Evolutionary conservation across 2,888 invertebrate species (phyloP), one percentile per base, ranked within the genome.

Genomic region (Phaonia tiefii): DNA sequence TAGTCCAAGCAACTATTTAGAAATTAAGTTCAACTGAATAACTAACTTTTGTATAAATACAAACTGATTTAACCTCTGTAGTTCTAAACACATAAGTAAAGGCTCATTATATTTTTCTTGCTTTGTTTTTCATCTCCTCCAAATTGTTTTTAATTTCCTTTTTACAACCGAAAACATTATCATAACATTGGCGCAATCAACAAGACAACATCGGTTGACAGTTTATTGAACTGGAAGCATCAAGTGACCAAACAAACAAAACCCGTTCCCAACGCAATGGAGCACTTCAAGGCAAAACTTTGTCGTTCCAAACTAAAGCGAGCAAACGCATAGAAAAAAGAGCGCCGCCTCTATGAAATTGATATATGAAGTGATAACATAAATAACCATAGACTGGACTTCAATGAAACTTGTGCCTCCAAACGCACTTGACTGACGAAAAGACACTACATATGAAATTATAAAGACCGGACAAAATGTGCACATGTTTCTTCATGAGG

Each of bases 361-460:
- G 81, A 78, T 81, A 78, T 74, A 81, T 81, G 80, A 81, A 72
- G 80, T 78, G 80, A 75, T 81, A 81, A 81, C 77, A 81, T 75
- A 78, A 78, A 75, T 79, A 75, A 72, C 63, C 25, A 65, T 22
- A n/a, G 37, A 58, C 60, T 56, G 13, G 56, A 26, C 2, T 1
- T 8, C 10, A 63, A 10, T 22, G 60, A 51, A 51, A 60, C 17
- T 63, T 8, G n/a, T 22, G 11, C 51, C 20, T 17, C 11, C 17
- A 51, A 51, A 51, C 51, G 51, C 51, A 22, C 51, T 51, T 22
- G 44, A 51, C 22, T 56, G 15, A 37, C 58, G 1, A 17, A 4
- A 17, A 46, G 4, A 8, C 46, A 46, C 4, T 46, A n/a, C n/a
- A n/a, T n/a, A 46, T 10, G 13, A 49, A 49, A 20, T 20, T 49